These are phyloP conservation scores for Origma solitaria DNA, from an alignment of 2,113 vertebrate genomes.

Conservation along the genomic window DNA sequence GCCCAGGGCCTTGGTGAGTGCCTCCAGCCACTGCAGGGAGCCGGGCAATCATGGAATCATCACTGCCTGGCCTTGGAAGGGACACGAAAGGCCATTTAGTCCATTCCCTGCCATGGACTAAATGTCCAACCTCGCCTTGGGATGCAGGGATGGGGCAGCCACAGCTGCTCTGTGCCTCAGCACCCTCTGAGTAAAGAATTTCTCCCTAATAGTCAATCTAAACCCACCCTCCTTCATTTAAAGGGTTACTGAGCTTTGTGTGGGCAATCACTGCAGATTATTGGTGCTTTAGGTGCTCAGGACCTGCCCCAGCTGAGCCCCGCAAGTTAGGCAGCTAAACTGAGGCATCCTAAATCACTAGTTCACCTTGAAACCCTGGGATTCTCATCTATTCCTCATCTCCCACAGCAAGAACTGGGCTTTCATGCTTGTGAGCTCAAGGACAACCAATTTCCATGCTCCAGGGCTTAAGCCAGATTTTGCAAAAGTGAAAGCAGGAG, in stretches of 20 bases:
- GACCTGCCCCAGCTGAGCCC: background rate
- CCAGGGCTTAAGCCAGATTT: background rate
- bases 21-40: background rate
- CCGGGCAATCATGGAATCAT: accelerated
- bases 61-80: background rate
- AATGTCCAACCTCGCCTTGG: background rate
- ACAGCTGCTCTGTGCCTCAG: background rate
- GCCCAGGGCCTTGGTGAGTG: slow-evolving; percentile 73
- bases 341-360: background rate
- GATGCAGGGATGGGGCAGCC: background rate
- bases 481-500: background rate
- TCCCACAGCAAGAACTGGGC: background rate
- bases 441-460: background rate
- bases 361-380: background rate
- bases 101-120: background rate
- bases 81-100: background rate
- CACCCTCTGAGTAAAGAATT: background rate
- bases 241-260: background rate
- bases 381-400: background rate
- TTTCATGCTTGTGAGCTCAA: background rate
- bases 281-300: background rate
- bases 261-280: background rate
- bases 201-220: accelerated
- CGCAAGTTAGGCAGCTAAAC: background rate
- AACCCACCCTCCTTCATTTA: background rate